Base-by-base conservation (phyloP, 2,888 invertebrate genomes). In the Euspilapteryx auroguttella region DNA sequence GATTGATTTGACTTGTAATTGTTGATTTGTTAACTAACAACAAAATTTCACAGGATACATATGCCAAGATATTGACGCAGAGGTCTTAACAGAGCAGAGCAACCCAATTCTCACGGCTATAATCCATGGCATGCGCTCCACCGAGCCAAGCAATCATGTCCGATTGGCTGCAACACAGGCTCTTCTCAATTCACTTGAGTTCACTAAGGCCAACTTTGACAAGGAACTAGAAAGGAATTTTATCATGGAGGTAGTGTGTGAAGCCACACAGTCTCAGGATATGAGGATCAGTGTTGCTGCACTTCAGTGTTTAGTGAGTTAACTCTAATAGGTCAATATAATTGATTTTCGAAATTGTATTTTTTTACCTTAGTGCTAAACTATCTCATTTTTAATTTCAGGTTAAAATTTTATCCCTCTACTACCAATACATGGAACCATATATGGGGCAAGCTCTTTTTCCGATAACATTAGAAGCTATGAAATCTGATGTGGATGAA, bases 221-320 rank as follows among this genome's bases (percentile, higher is more conserved):
- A 93, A 92, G 55, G 96, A 97, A 79, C 83, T 88, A 32, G 99
- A 99, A 68, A 81, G 99, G 38, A 95, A 99, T 68, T 96, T 94
- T 57, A 98, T 99, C 31, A 99, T 99, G 99, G 96, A 99, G 78
- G 95, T 96, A 29, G 97, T 99, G 5, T 99, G 99, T 77, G 96
- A 98, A 75, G 94, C 98, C 3, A 99, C 99, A 2, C 98, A 98
- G 62, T 94, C 92, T 4, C 68, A 80, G 28, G 94, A 97, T 52
- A 87, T 89, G 32, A 87, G 92, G 65, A 93, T 99, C 26, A 86
- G 89, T 76, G 98, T 99, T 10, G 95, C 96, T 7, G 96, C 99
- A 2, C 78, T 99, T 30, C 98, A 99, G 61, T 99, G 99, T 76
- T 81, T 99, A 51, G 99, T 93, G 37, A 62, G 62, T 59, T 33